phyloP scores from a whole-genome alignment of 2,888 invertebrate species.

The Chaetogeoica ovagalla region DNA sequence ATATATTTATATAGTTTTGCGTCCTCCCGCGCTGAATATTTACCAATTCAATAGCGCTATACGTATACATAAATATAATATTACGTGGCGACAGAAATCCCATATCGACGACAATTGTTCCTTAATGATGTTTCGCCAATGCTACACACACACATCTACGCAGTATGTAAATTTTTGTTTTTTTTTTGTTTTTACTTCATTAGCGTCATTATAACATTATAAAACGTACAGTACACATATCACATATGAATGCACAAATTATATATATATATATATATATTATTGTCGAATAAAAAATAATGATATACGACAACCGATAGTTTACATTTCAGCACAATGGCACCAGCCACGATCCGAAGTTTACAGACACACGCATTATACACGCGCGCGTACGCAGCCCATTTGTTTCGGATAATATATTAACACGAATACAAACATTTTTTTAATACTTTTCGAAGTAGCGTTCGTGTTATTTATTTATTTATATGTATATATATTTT shows the following conservation, averaged over 20 bases:
- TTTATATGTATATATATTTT: no score
- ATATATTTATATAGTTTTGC: no score
- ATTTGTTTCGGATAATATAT: constrained; percentile 43
- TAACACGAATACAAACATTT: constrained; percentile 27
- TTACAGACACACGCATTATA: constrained; percentile 21
- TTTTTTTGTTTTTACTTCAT: constrained; percentile 39
- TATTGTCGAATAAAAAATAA: constrained; percentile 24
- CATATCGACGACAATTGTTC: constrained; percentile 38
- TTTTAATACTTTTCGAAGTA: constrained; percentile 4
- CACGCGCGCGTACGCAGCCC: not conserved
- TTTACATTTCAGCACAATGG: constrained; percentile 26
- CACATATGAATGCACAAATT: not conserved
- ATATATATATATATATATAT: not conserved
- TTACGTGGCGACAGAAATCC: not conserved
- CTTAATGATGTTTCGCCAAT: constrained; percentile 44
- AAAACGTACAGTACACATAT: constrained; percentile 18
- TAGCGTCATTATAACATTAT: constrained; percentile 40
- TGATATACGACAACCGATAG: constrained; percentile 13
- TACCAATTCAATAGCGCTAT: no score
- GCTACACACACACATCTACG: constrained; percentile 2
- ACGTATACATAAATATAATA: not conserved
- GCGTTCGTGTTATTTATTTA: not conserved
- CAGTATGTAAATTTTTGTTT: constrained; percentile 16
- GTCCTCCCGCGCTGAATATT: no score
- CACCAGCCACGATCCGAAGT: not conserved